Conservation (phyloP, 2,888 invertebrate genomes). For the Parasteatoda lunata region DNA sequence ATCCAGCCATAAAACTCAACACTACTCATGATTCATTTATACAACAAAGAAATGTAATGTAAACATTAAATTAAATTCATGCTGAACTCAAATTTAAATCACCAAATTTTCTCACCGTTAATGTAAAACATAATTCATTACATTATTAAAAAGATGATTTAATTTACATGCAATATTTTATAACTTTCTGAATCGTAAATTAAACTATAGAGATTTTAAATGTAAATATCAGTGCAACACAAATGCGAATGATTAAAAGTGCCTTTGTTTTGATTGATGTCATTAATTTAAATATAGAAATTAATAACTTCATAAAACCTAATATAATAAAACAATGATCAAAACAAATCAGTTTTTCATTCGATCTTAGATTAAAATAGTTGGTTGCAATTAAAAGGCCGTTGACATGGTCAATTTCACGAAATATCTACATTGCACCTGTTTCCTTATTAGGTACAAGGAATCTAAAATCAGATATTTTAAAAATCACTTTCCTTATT, state of each 20-base stretch:
- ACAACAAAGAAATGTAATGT: conserved; percentile 36
- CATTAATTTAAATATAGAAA: neutral
- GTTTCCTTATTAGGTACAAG: conserved; percentile 50
- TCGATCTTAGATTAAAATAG: neutral
- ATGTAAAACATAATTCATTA: neutral
- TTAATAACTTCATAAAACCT: too few relatives aligned
- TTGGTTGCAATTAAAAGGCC: conserved; percentile 54
- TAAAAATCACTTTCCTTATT: conserved; percentile 41
- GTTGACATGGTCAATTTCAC: conserved; percentile 37
- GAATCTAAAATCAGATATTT: conserved; percentile 57
- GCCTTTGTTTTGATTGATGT: neutral
- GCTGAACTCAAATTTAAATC: neutral
- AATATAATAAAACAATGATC: neutral
- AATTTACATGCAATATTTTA: neutral
- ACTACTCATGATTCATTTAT: conserved; percentile 64
- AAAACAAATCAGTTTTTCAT: neutral
- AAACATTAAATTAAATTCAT: neutral
- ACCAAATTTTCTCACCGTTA: conserved; percentile 1
- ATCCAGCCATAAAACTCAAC: conserved; percentile 59
- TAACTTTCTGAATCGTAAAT: neutral
- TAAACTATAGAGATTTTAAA: neutral
- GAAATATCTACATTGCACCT: conserved; percentile 46
- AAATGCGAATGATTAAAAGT: neutral
- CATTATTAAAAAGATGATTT: neutral
- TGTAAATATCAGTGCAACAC: neutral